Percentiles rank a stretch among this genome's conserved stretches.
These are phyloP conservation scores for Geococcyx californianus DNA, from an alignment of 2,113 vertebrate genomes.

Conservation along the genomic window DNA sequence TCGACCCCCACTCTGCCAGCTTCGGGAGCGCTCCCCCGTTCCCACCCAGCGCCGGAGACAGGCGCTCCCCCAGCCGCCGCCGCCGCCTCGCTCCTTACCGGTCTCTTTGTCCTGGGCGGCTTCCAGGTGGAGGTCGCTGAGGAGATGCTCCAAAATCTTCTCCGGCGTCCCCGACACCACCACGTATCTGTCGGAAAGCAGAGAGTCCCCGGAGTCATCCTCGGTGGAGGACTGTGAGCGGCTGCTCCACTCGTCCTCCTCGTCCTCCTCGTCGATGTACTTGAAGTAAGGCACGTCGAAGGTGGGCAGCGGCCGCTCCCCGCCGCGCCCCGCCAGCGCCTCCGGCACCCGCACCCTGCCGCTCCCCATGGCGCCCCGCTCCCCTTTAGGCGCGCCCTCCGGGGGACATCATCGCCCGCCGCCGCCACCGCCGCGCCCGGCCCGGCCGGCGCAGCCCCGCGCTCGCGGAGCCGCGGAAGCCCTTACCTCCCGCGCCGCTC, in stretches of 20 bases:
- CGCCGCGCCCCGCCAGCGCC: constrained; percentile 72
- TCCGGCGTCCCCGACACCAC: constrained; percentile 92
- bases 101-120: constrained; percentile 90
- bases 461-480: constrained; percentile 33
- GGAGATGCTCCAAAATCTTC: constrained; percentile 94
- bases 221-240: constrained; percentile 92
- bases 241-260: constrained; percentile 90
- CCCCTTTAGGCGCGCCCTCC: not conserved
- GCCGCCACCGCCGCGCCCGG: not conserved
- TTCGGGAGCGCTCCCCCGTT: not conserved
- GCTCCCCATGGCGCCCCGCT: constrained; percentile 80
- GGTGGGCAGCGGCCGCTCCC: constrained; percentile 84
- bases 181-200: constrained; percentile 92
- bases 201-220: constrained; percentile 87
- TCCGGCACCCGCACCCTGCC: constrained; percentile 75
- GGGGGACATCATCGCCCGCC: not conserved
- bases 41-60: not conserved
- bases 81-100: constrained; percentile 76
- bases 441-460: not conserved
- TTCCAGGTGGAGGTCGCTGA: constrained; percentile 88
- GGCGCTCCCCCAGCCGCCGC: not conserved
- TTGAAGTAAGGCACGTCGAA: constrained; percentile 98
- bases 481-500: constrained; percentile 79
- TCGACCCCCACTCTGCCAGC: not conserved
- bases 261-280: constrained; percentile 95